Percentiles rank a stretch among this genome's conserved stretches.
Conservation (phyloP, 2,113 vertebrate genomes). For the Peromyscus leucopus region DNA sequence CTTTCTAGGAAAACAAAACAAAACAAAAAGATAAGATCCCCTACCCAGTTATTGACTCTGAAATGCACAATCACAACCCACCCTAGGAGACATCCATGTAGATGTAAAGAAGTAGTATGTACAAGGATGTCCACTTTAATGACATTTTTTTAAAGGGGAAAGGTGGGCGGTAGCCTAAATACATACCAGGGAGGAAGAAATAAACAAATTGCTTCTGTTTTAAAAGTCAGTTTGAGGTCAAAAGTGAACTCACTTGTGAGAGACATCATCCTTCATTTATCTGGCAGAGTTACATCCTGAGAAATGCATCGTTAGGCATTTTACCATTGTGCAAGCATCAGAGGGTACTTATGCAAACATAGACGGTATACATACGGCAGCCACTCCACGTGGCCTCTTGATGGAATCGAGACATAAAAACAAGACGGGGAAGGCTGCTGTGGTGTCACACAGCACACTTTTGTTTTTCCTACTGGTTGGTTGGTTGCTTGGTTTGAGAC, state of each 20-base stretch:
- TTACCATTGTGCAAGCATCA: background rate
- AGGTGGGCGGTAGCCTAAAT: background rate
- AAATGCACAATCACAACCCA: background rate
- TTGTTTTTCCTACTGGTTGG: background rate
- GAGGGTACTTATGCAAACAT: background rate
- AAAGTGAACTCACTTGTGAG: background rate
- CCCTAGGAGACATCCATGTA: background rate
- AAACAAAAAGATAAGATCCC: background rate
- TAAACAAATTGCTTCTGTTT: background rate
- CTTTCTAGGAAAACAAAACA: background rate
- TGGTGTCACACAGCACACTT: background rate
- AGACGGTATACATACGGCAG: background rate
- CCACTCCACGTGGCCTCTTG: background rate
- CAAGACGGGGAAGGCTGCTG: background rate
- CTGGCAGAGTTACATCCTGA: background rate
- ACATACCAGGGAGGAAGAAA: background rate
- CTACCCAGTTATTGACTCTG: background rate
- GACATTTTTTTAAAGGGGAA: background rate
- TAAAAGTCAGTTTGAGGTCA: background rate
- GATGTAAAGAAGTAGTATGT: background rate
- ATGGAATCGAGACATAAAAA: background rate
- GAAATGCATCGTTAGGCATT: background rate
- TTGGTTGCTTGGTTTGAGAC: background rate
- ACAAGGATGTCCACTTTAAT: background rate
- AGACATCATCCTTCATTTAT: background rate